Conservation (phyloP, 2,113 vertebrate genomes). For the Tachysurus vachellii region DNA sequence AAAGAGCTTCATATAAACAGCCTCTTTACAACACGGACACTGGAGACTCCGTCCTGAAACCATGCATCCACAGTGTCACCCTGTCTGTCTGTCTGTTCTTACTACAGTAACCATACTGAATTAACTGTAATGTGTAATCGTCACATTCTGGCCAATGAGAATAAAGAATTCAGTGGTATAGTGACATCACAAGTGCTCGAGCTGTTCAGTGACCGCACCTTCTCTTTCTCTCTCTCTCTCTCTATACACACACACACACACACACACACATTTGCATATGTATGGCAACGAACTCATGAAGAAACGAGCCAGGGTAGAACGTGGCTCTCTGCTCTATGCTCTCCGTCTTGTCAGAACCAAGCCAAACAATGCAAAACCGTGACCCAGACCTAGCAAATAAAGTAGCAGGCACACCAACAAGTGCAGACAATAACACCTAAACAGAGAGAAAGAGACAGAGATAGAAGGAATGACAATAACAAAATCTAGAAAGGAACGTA, state of each 20-base stretch:
- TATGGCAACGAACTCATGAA: constrained; percentile 21
- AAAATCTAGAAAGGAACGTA: background rate
- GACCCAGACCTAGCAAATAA: background rate
- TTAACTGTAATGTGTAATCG: background rate
- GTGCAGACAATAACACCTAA: constrained; percentile 8
- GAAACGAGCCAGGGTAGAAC: background rate
- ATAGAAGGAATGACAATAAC: constrained; percentile 23
- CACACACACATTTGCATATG: background rate
- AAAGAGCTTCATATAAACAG: no score
- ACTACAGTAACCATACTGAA: background rate
- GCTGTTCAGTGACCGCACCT: background rate
- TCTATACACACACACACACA: background rate
- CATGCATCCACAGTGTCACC: background rate
- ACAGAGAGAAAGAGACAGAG: constrained; percentile 2
- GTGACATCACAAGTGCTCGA: background rate
- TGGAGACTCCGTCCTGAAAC: background rate
- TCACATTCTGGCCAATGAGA: background rate
- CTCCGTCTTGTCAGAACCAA: background rate
- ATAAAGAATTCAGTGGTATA: background rate
- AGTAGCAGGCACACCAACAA: constrained; percentile 5
- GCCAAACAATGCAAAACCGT: constrained; percentile 6
- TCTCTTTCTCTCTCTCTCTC: background rate
- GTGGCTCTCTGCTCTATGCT: background rate
- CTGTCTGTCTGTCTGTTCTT: background rate
- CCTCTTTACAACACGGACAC: no score